A percentile compares a stretch with the other conserved stretches of the same genome.
Evolutionary conservation across 2,888 invertebrate species (phyloP).

Genomic region (Stenoptilia bipunctidactyla): DNA sequence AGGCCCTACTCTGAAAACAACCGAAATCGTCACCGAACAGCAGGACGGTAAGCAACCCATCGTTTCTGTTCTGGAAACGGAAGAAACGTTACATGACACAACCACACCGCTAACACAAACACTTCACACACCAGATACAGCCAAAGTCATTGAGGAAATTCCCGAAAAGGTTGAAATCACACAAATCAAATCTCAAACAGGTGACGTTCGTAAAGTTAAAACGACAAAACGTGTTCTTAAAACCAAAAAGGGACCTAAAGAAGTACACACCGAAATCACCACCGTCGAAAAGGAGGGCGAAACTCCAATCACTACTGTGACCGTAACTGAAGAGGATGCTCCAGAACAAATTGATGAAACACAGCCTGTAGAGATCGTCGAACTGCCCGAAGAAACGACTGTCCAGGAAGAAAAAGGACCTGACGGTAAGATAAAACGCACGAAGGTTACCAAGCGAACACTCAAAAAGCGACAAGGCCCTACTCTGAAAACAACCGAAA

Average conservation of each 20-base stretch:
- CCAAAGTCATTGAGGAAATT: slow-evolving; percentile 27
- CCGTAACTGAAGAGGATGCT: slow-evolving; percentile 34
- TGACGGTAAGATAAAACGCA: slow-evolving; percentile 25
- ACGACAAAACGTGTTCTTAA: slow-evolving; percentile 24
- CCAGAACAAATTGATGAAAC: slow-evolving; percentile 26
- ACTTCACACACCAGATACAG: slow-evolving; percentile 22
- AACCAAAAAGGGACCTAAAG: slow-evolving; percentile 22
- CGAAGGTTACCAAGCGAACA: slow-evolving; percentile 29
- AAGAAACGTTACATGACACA: slow-evolving; percentile 13
- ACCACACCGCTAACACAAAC: slow-evolving; percentile 18
- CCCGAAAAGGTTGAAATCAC: slow-evolving; percentile 14
- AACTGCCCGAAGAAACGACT: slow-evolving; percentile 30
- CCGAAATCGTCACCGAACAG: slow-evolving; percentile 24
- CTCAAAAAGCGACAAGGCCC: slow-evolving; percentile 36
- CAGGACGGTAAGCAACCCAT: slow-evolving; percentile 17
- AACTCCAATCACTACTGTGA: slow-evolving; percentile 13
- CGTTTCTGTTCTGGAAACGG: slow-evolving; percentile 16
- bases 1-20: slow-evolving; percentile 16
- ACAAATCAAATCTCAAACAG: slow-evolving; percentile 23
- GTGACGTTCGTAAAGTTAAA: slow-evolving; percentile 25
- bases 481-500: slow-evolving; percentile 20
- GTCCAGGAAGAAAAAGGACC: slow-evolving; percentile 23
- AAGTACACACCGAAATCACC: slow-evolving; percentile 20
- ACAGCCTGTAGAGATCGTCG: slow-evolving; percentile 18
- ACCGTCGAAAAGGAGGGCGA: slow-evolving; percentile 21